Evolutionary conservation across 2,797 vertebrate genomes (phyloP).

Genomic region (Fistularia tabacaria): DNA sequence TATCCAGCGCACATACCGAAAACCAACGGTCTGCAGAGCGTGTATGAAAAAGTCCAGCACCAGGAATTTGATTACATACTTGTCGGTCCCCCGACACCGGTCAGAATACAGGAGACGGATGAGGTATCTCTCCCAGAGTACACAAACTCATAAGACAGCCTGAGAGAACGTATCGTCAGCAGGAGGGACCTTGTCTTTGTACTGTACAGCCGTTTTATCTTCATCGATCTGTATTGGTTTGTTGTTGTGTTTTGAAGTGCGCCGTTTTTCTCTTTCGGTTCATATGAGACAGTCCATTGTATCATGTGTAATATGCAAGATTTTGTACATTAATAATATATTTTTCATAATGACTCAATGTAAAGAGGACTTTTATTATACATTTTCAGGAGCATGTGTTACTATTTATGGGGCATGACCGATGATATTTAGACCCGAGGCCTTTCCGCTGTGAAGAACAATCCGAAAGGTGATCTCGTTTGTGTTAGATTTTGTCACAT

Average conservation of each 20-base stretch:
- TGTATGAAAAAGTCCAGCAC: constrained; percentile 90
- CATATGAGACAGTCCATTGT: constrained; percentile 74
- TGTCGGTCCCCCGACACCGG: constrained; percentile 84
- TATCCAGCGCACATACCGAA: constrained; percentile 87
- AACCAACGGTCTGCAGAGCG: constrained; percentile 86
- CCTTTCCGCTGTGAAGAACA: constrained; percentile 67
- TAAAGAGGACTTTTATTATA: constrained; percentile 72
- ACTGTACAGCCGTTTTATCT: constrained; percentile 61
- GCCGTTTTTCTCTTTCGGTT: constrained; percentile 62
- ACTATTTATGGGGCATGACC: constrained; percentile 68
- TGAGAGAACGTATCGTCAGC: constrained; percentile 1
- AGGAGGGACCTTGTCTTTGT: constrained; percentile 39
- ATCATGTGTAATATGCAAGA: constrained; percentile 77
- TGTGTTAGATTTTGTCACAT: constrained; percentile 73
- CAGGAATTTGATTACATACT: constrained; percentile 91
- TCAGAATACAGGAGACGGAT: constrained; percentile 87
- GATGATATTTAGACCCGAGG: constrained; percentile 25
- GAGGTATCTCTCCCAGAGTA: constrained; percentile 87
- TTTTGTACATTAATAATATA: constrained; percentile 81
- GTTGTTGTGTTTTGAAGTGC: constrained; percentile 68
- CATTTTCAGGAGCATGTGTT: constrained; percentile 75
- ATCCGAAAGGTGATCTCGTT: constrained; percentile 66
- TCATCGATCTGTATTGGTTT: constrained; percentile 55
- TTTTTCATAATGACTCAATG: constrained; percentile 76
- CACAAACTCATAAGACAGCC: constrained; percentile 74